Base-by-base conservation (phyloP, 2,797 vertebrate genomes). In the Spizella passerina region DNA sequence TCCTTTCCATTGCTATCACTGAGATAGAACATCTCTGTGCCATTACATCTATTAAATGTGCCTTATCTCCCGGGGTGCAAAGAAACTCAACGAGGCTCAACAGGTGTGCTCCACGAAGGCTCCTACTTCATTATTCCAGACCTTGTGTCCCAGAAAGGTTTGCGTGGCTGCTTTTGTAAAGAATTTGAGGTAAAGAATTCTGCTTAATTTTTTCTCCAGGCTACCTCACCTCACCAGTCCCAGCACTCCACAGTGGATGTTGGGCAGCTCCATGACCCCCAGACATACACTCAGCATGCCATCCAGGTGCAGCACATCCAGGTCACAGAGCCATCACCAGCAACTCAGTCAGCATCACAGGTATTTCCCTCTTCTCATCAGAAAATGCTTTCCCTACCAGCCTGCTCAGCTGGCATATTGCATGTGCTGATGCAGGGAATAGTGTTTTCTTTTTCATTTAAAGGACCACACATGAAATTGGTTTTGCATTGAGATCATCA, bases 281-380 rank as follows among this genome's bases (percentile, higher is more conserved):
- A 99, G 70, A 98, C 98, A 14, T 99, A 99, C 94, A 98, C 99
- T 38, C 99, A 99, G 96, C 99, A 99, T 32, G 98, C 99, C 77
- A 99, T 99, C 97, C 99, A 99, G 97, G 99, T 99, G 70, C 99
- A 99, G 95, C 99, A 99, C 96, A 99, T 99, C 97, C 99, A 99
- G 97, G 99, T 99, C 70, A 93, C 98, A 0, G 99, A 99, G 95
- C 97, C 99, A 19, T 76, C 98, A 0, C 82, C 98, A 56, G 61
- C 98, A 1, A 81, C 98, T 38, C 98, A 98, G 22, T 64, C 97
- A 0, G 71, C 98, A 22, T 72, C 98, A 7, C 99, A 99, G 99
- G 99, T 99, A 96, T 22, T 34, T 16, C 16, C 10, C 34, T 57
- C 50, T 72, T 30, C 59, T 44, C 36, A 19, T 34, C 29, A 81